Conservation (phyloP, 1,140 invertebrate genomes). For the Frieseomelitta varia region DNA sequence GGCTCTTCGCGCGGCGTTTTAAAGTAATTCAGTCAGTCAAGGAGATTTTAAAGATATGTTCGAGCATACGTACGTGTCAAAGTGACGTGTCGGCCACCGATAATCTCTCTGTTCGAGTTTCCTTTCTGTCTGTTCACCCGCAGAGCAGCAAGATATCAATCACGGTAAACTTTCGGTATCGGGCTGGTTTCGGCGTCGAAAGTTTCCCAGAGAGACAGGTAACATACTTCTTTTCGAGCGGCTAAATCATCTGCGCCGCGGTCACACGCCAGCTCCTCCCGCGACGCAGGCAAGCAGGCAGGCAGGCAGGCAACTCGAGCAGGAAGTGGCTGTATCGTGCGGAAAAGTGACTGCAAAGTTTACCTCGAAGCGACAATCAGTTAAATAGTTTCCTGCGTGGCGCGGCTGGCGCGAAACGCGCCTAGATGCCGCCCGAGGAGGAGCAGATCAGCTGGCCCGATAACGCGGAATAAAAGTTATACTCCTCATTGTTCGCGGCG, state of each 20-base stretch:
- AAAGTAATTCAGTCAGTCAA: too few species aligned
- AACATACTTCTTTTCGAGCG: constrained; percentile 1
- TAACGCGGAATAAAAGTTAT: constrained; percentile 80
- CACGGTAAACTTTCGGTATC: too few species aligned
- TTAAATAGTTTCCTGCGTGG: constrained; percentile 69
- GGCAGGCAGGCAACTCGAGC: constrained; percentile 57
- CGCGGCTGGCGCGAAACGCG: constrained; percentile 47
- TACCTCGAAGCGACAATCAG: constrained; percentile 70
- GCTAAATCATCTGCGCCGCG: constrained; percentile 25
- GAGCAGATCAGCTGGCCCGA: constrained; percentile 71
- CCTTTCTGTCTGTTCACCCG: background rate
- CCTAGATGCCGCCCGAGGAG: constrained; percentile 48
- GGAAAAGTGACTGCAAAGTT: constrained; percentile 68
- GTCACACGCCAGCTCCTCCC: constrained; percentile 49
- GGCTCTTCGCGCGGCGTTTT: background rate
- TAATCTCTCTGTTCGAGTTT: background rate
- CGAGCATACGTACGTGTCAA: too few species aligned
- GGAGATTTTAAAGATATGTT: too few species aligned
- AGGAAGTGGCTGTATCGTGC: constrained; percentile 61
- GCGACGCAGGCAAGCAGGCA: constrained; percentile 59
- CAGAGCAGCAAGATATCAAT: background rate
- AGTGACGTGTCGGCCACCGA: too few species aligned
- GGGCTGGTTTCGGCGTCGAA: background rate
- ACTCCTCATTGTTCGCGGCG: constrained; percentile 78
- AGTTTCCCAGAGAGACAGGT: background rate